Percentiles rank a stretch among this genome's conserved stretches.
These are phyloP conservation scores for Leptestheria dahalacensis DNA, from an alignment of 1,140 invertebrate species.

Conservation along the genomic window DNA sequence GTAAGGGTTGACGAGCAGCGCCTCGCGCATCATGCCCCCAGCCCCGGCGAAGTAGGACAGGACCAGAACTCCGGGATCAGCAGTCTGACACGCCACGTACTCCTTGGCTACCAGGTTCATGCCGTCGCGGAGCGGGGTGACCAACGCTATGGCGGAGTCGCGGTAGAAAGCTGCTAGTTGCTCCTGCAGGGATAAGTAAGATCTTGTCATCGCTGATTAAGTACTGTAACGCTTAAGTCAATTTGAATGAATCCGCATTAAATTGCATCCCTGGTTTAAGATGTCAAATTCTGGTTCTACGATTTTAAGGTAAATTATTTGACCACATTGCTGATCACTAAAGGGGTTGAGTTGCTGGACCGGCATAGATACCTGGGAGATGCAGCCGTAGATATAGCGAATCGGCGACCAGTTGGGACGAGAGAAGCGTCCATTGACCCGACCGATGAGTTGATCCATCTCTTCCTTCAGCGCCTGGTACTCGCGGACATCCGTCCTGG, in stretches of 20 bases:
- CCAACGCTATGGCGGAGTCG: slow-evolving; percentile 29
- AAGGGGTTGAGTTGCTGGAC: no score
- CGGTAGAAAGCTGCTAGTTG: slow-evolving; percentile 31
- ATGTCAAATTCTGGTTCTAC: no score
- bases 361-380: slow-evolving; percentile 16
- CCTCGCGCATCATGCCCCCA: slow-evolving; percentile 27
- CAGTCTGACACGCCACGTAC: slow-evolving; percentile 31
- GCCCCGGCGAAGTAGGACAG: slow-evolving; percentile 31
- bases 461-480: slow-evolving; percentile 32
- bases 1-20: slow-evolving; percentile 31
- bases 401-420: slow-evolving; percentile 32
- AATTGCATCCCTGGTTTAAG: no score
- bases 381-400: slow-evolving; percentile 29
- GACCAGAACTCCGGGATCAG: slow-evolving; percentile 30
- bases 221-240: no score
- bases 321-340: not conserved
- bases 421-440: slow-evolving; percentile 30
- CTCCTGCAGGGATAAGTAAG: slow-evolving; percentile 19
- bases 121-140: slow-evolving; percentile 32
- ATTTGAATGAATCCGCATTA: not conserved
- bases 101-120: slow-evolving; percentile 37
- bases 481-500: slow-evolving; percentile 31
- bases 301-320: slow-evolving; percentile 22
- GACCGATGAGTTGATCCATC: slow-evolving; percentile 29
- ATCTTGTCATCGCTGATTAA: no score